phyloP scores from a whole-genome alignment of 1,140 invertebrate genomes.

The Anastatus disparis region DNA sequence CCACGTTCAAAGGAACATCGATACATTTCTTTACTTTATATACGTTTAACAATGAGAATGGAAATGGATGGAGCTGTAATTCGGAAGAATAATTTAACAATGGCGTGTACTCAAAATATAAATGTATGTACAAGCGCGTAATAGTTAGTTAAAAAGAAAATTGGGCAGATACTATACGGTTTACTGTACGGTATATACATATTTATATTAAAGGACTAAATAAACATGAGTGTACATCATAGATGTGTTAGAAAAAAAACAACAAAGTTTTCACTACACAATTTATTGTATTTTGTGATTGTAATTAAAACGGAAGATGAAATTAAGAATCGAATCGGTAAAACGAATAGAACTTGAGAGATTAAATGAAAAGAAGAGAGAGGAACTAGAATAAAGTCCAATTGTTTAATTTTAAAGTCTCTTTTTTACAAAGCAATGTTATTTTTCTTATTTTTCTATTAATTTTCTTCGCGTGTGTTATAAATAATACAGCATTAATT shows the following conservation, averaged over 20 bases:
- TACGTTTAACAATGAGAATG: not conserved
- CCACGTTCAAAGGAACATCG: no score
- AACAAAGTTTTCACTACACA: constrained; percentile 46
- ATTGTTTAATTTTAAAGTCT: no score
- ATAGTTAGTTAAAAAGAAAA: constrained; percentile 1
- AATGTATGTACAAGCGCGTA: constrained; percentile 43
- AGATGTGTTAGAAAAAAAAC: constrained; percentile 53
- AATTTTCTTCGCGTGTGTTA: no score
- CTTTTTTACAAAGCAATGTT: no score
- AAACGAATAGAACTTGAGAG: not conserved
- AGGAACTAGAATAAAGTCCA: no score
- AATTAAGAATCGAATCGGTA: not conserved
- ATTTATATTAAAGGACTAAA: constrained; percentile 52
- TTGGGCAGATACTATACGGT: constrained; percentile 42
- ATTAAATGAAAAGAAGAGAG: constrained; percentile 4
- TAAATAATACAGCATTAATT: no score
- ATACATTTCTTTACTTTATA: not conserved
- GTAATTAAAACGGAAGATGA: constrained; percentile 1
- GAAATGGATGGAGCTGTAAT: not conserved
- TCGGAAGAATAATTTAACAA: not conserved
- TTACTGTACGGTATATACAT: constrained; percentile 51
- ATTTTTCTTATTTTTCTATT: no score
- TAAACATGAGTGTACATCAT: constrained; percentile 56
- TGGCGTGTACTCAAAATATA: constrained; percentile 11
- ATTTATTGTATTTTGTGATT: constrained; percentile 49